phyloP scores from a whole-genome alignment of 2,888 invertebrate species.

The Marronus borbonicus region DNA sequence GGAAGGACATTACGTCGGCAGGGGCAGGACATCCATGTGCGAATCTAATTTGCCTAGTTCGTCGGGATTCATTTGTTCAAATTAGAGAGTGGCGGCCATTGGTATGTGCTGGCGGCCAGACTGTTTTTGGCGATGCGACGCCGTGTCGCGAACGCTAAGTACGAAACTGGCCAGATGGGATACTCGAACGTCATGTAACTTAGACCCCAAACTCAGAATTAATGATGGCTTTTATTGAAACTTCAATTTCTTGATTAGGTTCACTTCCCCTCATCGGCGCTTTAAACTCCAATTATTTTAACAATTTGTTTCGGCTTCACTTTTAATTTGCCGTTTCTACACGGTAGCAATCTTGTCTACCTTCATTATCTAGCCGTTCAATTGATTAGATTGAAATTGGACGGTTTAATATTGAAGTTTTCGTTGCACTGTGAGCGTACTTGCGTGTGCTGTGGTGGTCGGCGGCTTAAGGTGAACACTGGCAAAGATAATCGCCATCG shows the following conservation, averaged over 20 bases:
- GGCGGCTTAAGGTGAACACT: no score
- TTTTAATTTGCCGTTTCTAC: conserved; percentile 44
- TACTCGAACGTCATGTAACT: conserved; percentile 64
- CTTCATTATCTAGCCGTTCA: conserved; percentile 34
- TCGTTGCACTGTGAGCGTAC: no score
- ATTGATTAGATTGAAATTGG: conserved; percentile 37
- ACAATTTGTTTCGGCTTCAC: conserved; percentile 65
- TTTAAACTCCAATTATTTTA: conserved; percentile 66
- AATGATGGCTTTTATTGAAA: conserved; percentile 82
- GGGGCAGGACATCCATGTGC: conserved; percentile 66
- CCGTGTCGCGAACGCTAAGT: conserved; percentile 1
- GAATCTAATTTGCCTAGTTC: conserved; percentile 79
- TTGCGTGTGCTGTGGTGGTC: no score
- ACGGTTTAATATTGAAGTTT: neutral
- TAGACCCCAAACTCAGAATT: conserved; percentile 74
- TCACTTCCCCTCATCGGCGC: conserved; percentile 63
- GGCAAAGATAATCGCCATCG: no score
- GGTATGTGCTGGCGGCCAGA: conserved; percentile 47
- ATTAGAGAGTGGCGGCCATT: conserved; percentile 70
- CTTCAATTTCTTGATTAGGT: conserved; percentile 79
- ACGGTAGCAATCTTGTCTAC: conserved; percentile 36
- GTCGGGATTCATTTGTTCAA: conserved; percentile 79
- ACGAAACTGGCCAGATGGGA: conserved; percentile 58
- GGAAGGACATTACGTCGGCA: conserved; percentile 54
- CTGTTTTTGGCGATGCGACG: conserved; percentile 27